A percentile compares a stretch with the other conserved stretches of the same genome.
These are phyloP conservation scores for Aporophyla nigra DNA, from an alignment of 2,888 invertebrate species.

Conservation along the genomic window DNA sequence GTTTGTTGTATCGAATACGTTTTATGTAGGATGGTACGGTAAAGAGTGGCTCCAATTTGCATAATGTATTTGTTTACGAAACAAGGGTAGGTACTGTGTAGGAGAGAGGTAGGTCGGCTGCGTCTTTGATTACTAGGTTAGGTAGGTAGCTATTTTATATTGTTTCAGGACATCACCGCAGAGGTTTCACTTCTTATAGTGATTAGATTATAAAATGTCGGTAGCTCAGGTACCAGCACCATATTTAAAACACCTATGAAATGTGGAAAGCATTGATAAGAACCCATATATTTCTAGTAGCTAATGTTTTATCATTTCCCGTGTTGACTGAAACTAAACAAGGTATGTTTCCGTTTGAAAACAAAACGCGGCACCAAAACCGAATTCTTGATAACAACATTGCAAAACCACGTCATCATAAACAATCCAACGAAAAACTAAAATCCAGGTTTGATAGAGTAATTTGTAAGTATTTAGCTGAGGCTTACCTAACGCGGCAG, in stretches of 20 bases:
- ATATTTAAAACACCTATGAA: background rate
- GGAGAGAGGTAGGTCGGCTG: background rate
- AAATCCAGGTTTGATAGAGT: constrained; percentile 44
- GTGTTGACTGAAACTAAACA: background rate
- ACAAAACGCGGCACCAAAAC: background rate
- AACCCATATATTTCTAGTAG: constrained; percentile 35
- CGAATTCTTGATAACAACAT: background rate
- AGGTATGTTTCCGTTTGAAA: background rate
- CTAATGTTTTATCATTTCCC: background rate
- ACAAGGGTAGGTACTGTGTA: background rate
- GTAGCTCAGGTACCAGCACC: background rate
- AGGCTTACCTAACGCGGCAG: constrained; percentile 58
- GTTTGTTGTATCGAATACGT: constrained; percentile 46
- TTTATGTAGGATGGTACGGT: constrained; percentile 18
- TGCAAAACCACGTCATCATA: constrained; percentile 3
- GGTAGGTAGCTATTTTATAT: background rate
- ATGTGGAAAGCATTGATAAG: constrained; percentile 46
- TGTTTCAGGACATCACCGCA: background rate
- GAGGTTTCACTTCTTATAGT: background rate
- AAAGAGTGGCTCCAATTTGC: constrained; percentile 31
- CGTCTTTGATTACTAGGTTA: background rate
- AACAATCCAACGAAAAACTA: constrained; percentile 24
- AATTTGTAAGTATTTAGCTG: constrained; percentile 51
- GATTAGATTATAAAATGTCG: background rate
- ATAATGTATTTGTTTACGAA: constrained; percentile 43